Base-by-base conservation (phyloP, 2,113 vertebrate genomes). In the Cryptotis parvus region DNA sequence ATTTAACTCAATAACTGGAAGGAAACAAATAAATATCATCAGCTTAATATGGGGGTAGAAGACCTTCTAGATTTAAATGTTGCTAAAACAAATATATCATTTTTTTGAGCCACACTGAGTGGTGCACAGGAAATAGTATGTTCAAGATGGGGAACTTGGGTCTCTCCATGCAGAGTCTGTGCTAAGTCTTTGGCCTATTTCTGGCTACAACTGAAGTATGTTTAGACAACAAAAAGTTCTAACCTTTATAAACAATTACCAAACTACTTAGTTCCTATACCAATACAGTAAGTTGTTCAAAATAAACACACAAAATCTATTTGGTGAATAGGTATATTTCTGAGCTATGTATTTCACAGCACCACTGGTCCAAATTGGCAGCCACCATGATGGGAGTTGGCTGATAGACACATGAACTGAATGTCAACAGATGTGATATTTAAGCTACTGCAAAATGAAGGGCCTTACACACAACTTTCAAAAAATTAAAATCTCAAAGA, bases 401-500 rank as follows among this genome's bases (percentile, higher is more conserved):
- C 43, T 4, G n/a, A 52, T 55, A 81, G n/a, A 70, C 22, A 15
- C 11, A 3, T 29, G 16, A 61, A 15, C 4, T 33, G 61, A 83
- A 63, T 68, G 22, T 37, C 81, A 83, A 92, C 85, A 35, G 63
- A 77, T 91, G 58, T 39, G 77, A 52, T 37, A 89, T 73, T 87
- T 89, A 75, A 55, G 2, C 24, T 89, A 72, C 75, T 69, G 27
- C 41, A 39, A n/a, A 91, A 73, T 37, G 37, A 15, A 89, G 11
- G 16, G 9, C 12, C 39, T 55, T 1, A 20, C 4, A 2, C 41
- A 41, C 70, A 66, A 45, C 69, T 87, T 84, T 39, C 29, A 82
- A 89, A n/a, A 95, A 81, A 78, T 63, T 73, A 82, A 91, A 88
- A 58, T 55, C 41, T 24, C 37, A 72, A 92, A 87, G 91, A 92